These are phyloP conservation scores for Alcedo quadribrachys DNA, from an alignment of 2,797 vertebrate species.

Conservation along the genomic window DNA sequence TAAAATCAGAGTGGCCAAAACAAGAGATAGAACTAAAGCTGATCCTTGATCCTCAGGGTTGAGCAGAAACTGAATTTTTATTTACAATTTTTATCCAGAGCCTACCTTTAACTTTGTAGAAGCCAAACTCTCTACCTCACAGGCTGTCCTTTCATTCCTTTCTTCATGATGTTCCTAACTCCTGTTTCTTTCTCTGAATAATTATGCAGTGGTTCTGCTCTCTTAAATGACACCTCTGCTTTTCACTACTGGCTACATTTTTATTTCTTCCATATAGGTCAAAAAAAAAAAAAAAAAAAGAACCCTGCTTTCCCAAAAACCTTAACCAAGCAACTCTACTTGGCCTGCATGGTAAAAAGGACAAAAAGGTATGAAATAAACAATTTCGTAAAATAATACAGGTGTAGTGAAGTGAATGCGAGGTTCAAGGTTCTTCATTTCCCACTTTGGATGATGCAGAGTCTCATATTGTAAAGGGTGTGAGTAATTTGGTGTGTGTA, in stretches of 20 bases:
- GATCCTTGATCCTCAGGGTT: neutral
- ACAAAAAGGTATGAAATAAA: neutral
- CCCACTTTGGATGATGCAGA: neutral
- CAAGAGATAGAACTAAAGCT: neutral
- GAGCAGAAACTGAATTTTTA: neutral
- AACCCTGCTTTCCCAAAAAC: neutral
- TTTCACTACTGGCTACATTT: neutral
- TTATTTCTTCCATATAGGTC: neutral
- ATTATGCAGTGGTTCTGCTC: neutral
- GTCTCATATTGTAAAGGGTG: neutral
- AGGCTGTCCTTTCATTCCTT: neutral
- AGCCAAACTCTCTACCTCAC: neutral
- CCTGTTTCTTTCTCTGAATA: neutral
- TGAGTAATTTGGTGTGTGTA: neutral
- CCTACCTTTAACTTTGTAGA: neutral
- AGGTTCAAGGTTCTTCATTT: neutral
- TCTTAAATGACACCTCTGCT: neutral
- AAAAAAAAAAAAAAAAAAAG: neutral
- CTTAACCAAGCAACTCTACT: neutral
- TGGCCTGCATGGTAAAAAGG: neutral
- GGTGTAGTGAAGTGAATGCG: neutral
- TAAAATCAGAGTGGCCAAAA: neutral
- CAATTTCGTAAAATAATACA: neutral
- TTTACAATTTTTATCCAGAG: neutral
- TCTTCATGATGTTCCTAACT: neutral